phyloP scores from a whole-genome alignment of 2,113 vertebrate genomes.

The Rousettus leschenaultii region DNA sequence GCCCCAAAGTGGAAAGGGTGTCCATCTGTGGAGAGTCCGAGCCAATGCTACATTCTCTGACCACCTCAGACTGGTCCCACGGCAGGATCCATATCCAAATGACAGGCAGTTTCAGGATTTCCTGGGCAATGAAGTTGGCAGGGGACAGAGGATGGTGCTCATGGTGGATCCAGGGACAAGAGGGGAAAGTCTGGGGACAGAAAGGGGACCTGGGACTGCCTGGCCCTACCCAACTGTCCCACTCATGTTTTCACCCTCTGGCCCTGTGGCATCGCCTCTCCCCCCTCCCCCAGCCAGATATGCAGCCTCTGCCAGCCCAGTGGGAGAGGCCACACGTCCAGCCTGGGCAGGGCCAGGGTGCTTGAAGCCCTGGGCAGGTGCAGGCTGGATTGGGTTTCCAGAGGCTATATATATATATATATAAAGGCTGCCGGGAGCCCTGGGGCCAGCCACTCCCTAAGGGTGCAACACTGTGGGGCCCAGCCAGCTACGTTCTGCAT shows the following conservation, averaged over 20 bases:
- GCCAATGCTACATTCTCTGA: not conserved
- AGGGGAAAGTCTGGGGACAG: not conserved
- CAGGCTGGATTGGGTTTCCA: constrained; percentile 63
- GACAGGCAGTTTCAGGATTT: not conserved
- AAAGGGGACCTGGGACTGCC: not conserved
- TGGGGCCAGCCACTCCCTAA: constrained; percentile 28
- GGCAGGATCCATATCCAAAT: not conserved
- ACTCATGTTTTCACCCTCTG: not conserved
- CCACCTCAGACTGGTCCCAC: not conserved
- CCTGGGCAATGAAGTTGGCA: not conserved
- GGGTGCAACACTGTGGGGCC: constrained; percentile 3
- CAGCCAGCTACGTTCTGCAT: constrained; percentile 37
- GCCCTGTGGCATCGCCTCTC: not conserved
- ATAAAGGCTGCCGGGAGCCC: constrained; percentile 27
- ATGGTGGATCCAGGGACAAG: not conserved
- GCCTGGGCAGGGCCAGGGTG: constrained; percentile 23
- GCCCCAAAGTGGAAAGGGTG: not conserved
- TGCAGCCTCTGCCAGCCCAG: not conserved
- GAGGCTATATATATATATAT: constrained; percentile 37
- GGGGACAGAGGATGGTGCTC: not conserved
- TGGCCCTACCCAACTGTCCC: not conserved
- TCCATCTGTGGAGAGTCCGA: not conserved
- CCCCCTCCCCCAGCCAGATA: not conserved
- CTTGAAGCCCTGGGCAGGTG: constrained; percentile 60
- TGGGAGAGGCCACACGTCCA: not conserved